Base-by-base conservation (phyloP, 2,888 invertebrate genomes). In the Miltochrista miniata region DNA sequence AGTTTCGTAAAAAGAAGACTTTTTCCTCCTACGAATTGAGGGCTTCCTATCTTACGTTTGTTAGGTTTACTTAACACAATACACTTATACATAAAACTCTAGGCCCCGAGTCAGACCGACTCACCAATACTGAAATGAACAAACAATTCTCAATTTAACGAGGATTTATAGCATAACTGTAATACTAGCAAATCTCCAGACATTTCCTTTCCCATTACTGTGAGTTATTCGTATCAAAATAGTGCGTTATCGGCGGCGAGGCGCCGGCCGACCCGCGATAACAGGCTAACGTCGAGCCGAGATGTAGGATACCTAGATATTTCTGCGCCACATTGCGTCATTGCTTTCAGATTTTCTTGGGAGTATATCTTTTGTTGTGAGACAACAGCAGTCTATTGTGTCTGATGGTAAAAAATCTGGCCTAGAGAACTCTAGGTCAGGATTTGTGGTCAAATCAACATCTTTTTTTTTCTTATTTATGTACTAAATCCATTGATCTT, bases 261-360 rank as follows among this genome's bases (percentile, higher is more conserved):
- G 72, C 74, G 74, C 70, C 71, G 67, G 33, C 56, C 64, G 75
- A 72, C 72, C 75, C 49, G 31, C 46, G 76, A 78, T 79, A 78
- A 51, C 37, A 24, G 15, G 36, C 7, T 54, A 51, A 55, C 70
- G 65, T 68, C 66, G 54, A 37, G n/a, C 36, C 33, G 30, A 15
- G 9, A 38, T 59, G 44, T 61, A 65, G 60, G 56, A 54, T 62
- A 62, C 68, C 74, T 74, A 71, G 15, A 11, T 38, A 24, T 14
- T 12, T 15, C 42, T 34, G 33, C 12, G 40, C 18, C 10, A 14
- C 14, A 36, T 36, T 36, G 15, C 36, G 10, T 24, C 18, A 24
- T 24, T 24, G 18, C n/a, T n/a, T 24, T 2, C 3, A 2, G 18
- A 24, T 24, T 24, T 24, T 4, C 18, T 24, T 5, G 5, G 18